Evolutionary conservation across 2,113 vertebrate genomes (phyloP).

Genomic region (Limnothrissa miodon): DNA sequence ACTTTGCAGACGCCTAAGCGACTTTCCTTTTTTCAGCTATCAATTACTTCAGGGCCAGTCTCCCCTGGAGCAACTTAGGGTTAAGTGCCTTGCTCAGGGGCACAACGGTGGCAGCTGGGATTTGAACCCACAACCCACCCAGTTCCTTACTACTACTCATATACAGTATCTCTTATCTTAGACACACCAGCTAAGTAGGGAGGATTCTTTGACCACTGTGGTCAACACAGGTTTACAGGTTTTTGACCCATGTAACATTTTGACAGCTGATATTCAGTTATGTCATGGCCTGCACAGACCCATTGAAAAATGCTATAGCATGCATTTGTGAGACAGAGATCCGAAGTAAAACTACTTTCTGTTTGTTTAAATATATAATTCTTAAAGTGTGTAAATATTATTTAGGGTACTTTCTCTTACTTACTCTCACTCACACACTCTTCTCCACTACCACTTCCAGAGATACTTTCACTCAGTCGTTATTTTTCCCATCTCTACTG

Average conservation of each 20-base stretch:
- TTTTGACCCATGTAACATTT: not conserved
- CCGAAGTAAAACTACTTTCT: not conserved
- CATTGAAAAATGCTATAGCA: not conserved
- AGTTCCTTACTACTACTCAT: no score
- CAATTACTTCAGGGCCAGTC: no score
- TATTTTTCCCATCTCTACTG: not conserved
- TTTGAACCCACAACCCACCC: no score
- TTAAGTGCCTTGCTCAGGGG: no score
- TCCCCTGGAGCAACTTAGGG: no score
- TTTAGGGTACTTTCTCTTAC: not conserved
- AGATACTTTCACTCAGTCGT: not conserved
- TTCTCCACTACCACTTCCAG: not conserved
- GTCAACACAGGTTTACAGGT: not conserved
- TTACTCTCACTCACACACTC: not conserved
- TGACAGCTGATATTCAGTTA: no score
- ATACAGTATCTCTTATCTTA: no score
- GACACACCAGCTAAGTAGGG: not conserved
- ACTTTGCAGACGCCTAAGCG: no score
- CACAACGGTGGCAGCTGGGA: no score
- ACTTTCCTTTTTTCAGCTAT: no score
- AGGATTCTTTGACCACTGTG: not conserved
- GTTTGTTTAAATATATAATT: not conserved
- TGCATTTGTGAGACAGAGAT: not conserved
- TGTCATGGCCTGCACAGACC: not conserved
- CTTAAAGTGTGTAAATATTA: not conserved